Percentiles rank a stretch among this genome's conserved stretches.
These are phyloP conservation scores for Battus philenor DNA, from an alignment of 1,140 invertebrate genomes.

Conservation along the genomic window DNA sequence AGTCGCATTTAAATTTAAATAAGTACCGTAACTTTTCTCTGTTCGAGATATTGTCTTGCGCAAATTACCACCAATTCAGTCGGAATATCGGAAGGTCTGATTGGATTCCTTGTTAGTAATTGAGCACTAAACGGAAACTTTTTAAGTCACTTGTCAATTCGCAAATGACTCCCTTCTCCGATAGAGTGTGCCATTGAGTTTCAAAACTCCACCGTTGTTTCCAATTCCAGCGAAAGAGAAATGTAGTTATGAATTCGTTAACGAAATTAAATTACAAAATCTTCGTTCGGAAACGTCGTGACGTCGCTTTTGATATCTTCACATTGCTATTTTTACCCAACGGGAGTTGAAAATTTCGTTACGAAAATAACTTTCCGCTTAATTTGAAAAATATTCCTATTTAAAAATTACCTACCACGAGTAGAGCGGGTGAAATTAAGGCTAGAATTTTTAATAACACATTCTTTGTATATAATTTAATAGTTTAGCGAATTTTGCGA, in stretches of 20 bases:
- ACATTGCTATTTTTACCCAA: neutral
- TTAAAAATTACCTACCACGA: no score
- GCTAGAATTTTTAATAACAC: no score
- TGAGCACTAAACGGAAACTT: conserved; percentile 32
- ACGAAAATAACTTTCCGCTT: no score
- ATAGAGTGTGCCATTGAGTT: conserved; percentile 16
- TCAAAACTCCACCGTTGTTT: conserved; percentile 9
- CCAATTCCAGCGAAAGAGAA: conserved; percentile 7
- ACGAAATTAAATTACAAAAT: conserved; percentile 1
- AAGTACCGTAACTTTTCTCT: no score
- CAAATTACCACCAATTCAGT: no score
- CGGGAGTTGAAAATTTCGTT: neutral
- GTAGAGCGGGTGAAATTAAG: no score
- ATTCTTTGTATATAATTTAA: no score
- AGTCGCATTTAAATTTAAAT: no score
- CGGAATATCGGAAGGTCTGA: conserved; percentile 8
- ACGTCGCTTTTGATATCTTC: conserved; percentile 1
- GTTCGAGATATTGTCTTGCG: no score
- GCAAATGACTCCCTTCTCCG: conserved; percentile 14
- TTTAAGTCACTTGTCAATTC: conserved; percentile 28
- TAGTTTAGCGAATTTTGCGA: no score
- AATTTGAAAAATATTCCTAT: no score
- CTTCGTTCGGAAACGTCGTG: neutral
- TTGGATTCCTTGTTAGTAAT: conserved; percentile 24
- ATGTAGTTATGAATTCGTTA: conserved; percentile 7